A percentile compares a stretch with the other conserved stretches of the same genome.
Evolutionary conservation across 2,888 invertebrate species (phyloP).

Genomic region (Augiades crinisus): DNA sequence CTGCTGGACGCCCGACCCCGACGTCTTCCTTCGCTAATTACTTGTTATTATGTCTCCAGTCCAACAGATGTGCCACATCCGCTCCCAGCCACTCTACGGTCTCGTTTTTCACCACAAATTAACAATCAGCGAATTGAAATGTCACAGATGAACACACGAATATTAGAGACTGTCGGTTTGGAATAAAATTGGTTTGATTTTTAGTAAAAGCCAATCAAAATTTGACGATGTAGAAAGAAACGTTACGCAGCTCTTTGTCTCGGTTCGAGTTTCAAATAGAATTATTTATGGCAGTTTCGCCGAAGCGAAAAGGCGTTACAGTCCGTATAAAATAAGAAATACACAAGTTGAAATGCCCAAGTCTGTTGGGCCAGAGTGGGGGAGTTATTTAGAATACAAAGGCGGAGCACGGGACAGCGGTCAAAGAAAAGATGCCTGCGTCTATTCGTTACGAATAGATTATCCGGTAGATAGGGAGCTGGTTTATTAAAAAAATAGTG

Average conservation of each 20-base stretch:
- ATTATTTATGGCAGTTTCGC: conserved; percentile 47
- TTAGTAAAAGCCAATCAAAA: neutral
- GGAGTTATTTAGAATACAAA: conserved; percentile 6
- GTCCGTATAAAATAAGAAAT: conserved; percentile 3
- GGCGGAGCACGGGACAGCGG: neutral
- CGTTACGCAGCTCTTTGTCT: conserved; percentile 18
- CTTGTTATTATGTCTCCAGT: conserved; percentile 72
- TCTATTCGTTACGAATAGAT: conserved; percentile 10
- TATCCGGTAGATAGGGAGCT: conserved; percentile 36
- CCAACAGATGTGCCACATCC: conserved; percentile 79
- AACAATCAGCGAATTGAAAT: conserved; percentile 14
- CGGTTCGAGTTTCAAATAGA: conserved; percentile 43
- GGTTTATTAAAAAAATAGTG: conserved; percentile 46
- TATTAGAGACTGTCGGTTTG: neutral
- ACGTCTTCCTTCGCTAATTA: conserved; percentile 69
- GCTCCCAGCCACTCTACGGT: conserved; percentile 45
- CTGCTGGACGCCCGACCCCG: conserved; percentile 38
- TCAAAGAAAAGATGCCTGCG: conserved; percentile 1
- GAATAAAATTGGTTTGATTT: conserved; percentile 25
- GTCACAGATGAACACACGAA: neutral
- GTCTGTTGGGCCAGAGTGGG: neutral
- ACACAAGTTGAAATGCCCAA: conserved; percentile 2
- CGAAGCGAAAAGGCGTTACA: conserved; percentile 33
- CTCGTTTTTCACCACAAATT: conserved; percentile 18
- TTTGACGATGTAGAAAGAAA: conserved; percentile 30